Conservation (phyloP, 2,113 vertebrate species). For the Phylloscopus trochilus region DNA sequence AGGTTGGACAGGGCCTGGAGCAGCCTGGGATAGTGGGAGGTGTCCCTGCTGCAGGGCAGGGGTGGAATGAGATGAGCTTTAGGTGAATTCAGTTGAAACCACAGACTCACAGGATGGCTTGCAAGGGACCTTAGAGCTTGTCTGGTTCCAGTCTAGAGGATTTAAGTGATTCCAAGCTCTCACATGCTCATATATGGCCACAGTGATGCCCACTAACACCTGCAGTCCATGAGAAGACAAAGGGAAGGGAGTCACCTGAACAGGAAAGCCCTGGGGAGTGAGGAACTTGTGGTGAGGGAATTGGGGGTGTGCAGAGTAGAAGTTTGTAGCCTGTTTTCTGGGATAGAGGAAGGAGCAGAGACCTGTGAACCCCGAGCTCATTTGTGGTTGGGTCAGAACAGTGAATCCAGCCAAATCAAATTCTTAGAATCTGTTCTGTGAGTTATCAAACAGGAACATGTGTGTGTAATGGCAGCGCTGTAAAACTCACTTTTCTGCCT, state of each 20-base stretch:
- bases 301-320: not conserved
- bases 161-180: not conserved
- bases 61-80: not conserved
- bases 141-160: rapidly evolving
- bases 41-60: not conserved
- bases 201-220: not conserved
- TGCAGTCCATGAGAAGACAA: not conserved
- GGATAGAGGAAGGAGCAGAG: not conserved
- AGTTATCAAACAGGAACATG: not conserved
- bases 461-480: not conserved
- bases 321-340: not conserved
- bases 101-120: not conserved
- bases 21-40: rapidly evolving
- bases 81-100: not conserved
- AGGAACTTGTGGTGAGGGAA: not conserved
- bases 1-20: not conserved
- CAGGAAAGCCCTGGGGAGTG: not conserved
- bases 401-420: not conserved
- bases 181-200: not conserved
- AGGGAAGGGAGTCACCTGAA: not conserved
- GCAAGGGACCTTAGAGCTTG: not conserved
- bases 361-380: not conserved
- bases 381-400: not conserved
- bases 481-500: not conserved
- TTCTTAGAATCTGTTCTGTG: not conserved